These are phyloP conservation scores for Sparus aurata DNA, from an alignment of 2,797 vertebrate genomes.

Conservation along the genomic window DNA sequence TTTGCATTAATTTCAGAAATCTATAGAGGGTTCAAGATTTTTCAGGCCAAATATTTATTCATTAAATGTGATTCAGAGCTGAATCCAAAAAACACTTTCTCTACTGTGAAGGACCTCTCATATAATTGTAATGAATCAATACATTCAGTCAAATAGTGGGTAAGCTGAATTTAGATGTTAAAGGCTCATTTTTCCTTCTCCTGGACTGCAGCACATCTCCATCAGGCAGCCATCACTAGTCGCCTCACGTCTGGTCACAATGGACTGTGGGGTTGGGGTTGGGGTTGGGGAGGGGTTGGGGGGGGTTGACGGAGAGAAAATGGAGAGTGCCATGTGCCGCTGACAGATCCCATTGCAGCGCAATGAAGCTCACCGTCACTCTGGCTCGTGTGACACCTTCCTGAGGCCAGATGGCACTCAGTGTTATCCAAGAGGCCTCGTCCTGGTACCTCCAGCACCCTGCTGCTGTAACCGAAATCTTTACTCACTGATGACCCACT, in stretches of 20 bases:
- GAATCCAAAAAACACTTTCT: no score
- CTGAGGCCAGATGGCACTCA: conserved; percentile 61
- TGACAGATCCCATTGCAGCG: conserved; percentile 70
- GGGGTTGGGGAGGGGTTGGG: not conserved
- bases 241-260: conserved; percentile 40
- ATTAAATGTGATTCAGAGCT: not conserved
- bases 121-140: not conserved
- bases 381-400: conserved; percentile 59
- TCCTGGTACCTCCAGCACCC: conserved; percentile 21
- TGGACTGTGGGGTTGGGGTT: not conserved
- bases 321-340: conserved; percentile 64
- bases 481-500: conserved; percentile 20
- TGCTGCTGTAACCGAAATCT: conserved; percentile 16
- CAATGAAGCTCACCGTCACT: conserved; percentile 66
- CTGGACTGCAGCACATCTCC: conserved; percentile 17
- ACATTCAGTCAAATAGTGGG: not conserved
- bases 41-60: not conserved
- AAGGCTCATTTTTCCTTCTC: not conserved
- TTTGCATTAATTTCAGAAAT: not conserved
- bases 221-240: conserved; percentile 45
- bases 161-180: not conserved
- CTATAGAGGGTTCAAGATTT: not conserved
- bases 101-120: not conserved
- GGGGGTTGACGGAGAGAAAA: conserved; percentile 19
- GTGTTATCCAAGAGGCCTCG: conserved; percentile 48